phyloP scores from a whole-genome alignment of 2,888 invertebrate genomes.

The Monoplex corrugatus region DNA sequence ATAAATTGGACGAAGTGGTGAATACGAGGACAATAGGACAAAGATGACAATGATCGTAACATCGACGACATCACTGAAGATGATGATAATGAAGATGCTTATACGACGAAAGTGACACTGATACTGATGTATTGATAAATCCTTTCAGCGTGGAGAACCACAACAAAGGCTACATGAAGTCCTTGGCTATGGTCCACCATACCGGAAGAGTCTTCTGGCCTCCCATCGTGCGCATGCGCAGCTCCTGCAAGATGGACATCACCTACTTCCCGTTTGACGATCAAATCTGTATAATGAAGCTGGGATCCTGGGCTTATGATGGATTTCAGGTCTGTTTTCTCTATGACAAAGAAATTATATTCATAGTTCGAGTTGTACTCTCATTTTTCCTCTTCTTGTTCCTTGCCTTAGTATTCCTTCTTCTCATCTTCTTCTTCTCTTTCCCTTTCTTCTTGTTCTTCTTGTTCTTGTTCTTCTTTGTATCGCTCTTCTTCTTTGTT shows the following conservation, averaged over 20 bases:
- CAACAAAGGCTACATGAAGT: conserved; percentile 84
- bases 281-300: conserved; percentile 82
- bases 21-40: no score
- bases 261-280: conserved; percentile 85
- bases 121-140: no score
- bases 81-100: no score
- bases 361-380: neutral
- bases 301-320: conserved; percentile 82
- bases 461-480: neutral
- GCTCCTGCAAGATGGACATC: conserved; percentile 84
- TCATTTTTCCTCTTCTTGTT: neutral
- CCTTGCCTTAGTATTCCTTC: neutral
- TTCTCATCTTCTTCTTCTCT: no score
- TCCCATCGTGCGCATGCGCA: conserved; percentile 84
- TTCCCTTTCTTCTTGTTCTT: neutral
- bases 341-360: neutral
- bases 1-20: no score
- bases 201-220: conserved; percentile 85
- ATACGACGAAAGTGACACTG: no score
- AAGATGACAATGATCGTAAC: no score
- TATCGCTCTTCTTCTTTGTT: neutral
- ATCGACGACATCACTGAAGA: no score
- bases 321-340: conserved; percentile 74
- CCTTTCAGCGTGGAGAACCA: conserved; percentile 84
- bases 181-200: conserved; percentile 83